These are phyloP conservation scores for Drosophila orena DNA, from an alignment of 1,140 invertebrate species.

Conservation along the genomic window DNA sequence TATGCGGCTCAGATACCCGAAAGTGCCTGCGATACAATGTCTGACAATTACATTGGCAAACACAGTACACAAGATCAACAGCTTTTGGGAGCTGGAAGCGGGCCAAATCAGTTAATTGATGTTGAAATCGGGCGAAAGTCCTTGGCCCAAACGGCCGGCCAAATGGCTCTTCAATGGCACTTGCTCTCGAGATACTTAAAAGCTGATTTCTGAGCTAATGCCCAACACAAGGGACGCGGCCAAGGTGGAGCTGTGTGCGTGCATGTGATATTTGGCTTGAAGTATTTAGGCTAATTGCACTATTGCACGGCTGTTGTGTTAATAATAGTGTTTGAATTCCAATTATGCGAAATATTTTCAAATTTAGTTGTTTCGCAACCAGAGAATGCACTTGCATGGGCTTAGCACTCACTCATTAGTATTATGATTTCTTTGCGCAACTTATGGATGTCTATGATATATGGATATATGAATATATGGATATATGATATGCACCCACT, in stretches of 20 bases:
- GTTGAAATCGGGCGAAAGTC: constrained; percentile 19
- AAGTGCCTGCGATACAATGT: constrained; percentile 9
- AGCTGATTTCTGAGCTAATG: constrained; percentile 11
- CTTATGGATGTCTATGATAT: not conserved
- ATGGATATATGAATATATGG: too few relatives aligned
- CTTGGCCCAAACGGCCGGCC: constrained; percentile 1
- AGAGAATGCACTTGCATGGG: too few relatives aligned
- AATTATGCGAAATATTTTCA: not conserved
- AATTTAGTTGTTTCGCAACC: too few relatives aligned
- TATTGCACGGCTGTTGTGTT: not conserved
- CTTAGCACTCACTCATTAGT: too few relatives aligned
- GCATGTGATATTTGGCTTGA: not conserved
- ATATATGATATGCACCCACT: too few relatives aligned
- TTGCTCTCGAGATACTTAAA: constrained; percentile 1
- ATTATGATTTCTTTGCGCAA: not conserved
- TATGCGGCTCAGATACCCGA: constrained; percentile 17
- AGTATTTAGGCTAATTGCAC: not conserved
- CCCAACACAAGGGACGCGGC: not conserved
- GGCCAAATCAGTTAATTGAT: constrained; percentile 48
- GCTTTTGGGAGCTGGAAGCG: constrained; percentile 17
- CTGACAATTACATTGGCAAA: constrained; percentile 25
- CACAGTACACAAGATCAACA: constrained; percentile 19
- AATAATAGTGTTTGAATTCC: not conserved
- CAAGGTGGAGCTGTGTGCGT: not conserved
- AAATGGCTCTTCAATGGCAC: constrained; percentile 3